phyloP scores from a whole-genome alignment of 2,113 vertebrate genomes.

The Centropristis striata region DNA sequence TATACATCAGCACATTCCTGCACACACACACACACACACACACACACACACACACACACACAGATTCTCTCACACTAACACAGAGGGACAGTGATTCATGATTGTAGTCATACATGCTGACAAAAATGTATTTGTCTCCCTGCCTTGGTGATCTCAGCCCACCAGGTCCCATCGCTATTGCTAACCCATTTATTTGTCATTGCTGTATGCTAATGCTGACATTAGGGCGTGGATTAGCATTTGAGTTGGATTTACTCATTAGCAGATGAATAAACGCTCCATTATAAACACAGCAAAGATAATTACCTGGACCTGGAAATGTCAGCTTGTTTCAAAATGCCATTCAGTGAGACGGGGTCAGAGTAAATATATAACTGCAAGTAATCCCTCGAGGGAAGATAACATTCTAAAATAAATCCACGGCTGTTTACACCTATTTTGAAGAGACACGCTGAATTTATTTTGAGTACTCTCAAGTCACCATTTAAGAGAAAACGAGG shows the following conservation, averaged over 20 bases:
- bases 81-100: constrained; percentile 31
- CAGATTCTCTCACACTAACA: constrained; percentile 2
- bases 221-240: constrained; percentile 55
- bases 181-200: constrained; percentile 45
- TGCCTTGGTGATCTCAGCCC: neutral
- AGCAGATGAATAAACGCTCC: constrained; percentile 36
- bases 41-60: constrained; percentile 4
- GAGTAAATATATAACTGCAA: constrained; percentile 38
- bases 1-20: constrained; percentile 1
- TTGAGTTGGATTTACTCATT: constrained; percentile 34
- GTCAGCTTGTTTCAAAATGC: constrained; percentile 51
- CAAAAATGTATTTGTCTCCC: constrained; percentile 14
- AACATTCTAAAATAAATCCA: constrained; percentile 36
- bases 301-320: constrained; percentile 54
- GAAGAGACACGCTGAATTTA: constrained; percentile 29
- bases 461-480: constrained; percentile 29
- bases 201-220: constrained; percentile 64
- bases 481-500: constrained; percentile 8
- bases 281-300: constrained; percentile 34
- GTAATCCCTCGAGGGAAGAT: neutral
- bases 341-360: constrained; percentile 31
- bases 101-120: constrained; percentile 21
- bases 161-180: neutral
- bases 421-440: constrained; percentile 4
- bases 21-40: constrained; percentile 7